Evolutionary conservation across 2,888 invertebrate species (phyloP).

Genomic region (Amorpha juglandis): DNA sequence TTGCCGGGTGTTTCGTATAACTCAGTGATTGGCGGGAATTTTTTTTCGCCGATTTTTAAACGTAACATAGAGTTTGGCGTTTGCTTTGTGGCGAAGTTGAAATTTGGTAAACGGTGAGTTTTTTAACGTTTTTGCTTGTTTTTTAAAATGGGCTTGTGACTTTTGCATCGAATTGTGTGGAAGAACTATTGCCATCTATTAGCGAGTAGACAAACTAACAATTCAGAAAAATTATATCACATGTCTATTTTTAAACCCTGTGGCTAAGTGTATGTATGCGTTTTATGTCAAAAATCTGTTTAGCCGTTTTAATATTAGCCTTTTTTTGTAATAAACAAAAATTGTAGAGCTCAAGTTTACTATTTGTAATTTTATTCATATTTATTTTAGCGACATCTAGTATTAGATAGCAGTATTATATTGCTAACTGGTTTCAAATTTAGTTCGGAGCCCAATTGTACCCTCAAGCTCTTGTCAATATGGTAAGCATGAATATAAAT

Average conservation of each 20-base stretch:
- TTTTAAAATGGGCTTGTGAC: neutral
- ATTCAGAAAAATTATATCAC: too few species aligned
- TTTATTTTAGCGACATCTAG: neutral
- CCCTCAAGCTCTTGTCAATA: too few species aligned
- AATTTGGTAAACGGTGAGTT: neutral
- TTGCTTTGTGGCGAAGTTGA: conserved; percentile 1
- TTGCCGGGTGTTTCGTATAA: conserved; percentile 24
- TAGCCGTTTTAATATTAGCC: too few species aligned
- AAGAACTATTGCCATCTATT: neutral
- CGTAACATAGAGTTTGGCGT: conserved; percentile 4
- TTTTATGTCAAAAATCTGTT: too few species aligned
- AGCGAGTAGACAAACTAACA: neutral
- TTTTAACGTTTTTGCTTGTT: neutral
- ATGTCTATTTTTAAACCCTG: too few species aligned
- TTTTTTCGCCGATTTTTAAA: neutral
- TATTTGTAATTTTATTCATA: too few species aligned
- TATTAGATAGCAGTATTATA: neutral
- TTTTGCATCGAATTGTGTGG: too few species aligned
- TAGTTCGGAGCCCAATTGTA: too few species aligned
- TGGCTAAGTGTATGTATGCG: too few species aligned
- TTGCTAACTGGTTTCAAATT: neutral
- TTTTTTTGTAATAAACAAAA: too few species aligned
- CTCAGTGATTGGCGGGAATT: conserved; percentile 28
- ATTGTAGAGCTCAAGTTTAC: too few species aligned
- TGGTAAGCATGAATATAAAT: too few species aligned